A percentile compares a stretch with the other conserved stretches of the same genome.
Evolutionary conservation across 2,888 invertebrate species (phyloP).

Genomic region (Limnephilus auricula): DNA sequence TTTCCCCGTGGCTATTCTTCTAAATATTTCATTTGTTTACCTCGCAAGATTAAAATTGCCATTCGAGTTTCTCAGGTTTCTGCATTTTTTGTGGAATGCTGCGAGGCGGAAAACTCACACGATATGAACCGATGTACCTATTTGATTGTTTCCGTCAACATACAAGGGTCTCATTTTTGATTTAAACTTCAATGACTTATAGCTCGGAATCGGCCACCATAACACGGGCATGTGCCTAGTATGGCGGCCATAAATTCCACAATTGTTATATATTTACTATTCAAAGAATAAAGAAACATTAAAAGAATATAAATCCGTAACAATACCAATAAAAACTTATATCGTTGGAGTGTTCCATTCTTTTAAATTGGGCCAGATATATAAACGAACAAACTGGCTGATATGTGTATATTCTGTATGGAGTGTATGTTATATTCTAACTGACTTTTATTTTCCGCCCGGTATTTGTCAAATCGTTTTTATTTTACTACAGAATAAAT

Average conservation of each 20-base stretch:
- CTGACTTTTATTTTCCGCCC: neutral
- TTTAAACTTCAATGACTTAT: neutral
- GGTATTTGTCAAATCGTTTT: slow-evolving; percentile 9
- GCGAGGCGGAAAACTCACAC: neutral
- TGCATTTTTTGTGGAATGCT: neutral
- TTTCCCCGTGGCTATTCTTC: neutral
- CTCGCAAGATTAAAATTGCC: neutral
- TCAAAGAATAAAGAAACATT: too few relatives aligned
- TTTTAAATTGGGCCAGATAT: neutral
- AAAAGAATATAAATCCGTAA: neutral
- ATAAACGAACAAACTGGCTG: neutral
- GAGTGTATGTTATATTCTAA: neutral
- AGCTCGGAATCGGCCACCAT: too few relatives aligned
- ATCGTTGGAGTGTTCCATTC: neutral
- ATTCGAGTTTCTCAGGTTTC: neutral
- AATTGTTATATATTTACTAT: too few relatives aligned
- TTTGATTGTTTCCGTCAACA: neutral
- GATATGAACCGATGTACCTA: neutral
- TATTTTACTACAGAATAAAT: neutral
- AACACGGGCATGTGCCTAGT: too few relatives aligned
- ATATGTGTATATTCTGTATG: too few relatives aligned
- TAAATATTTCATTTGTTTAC: neutral
- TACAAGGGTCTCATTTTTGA: neutral
- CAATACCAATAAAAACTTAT: neutral
- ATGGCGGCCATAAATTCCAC: too few relatives aligned